Evolutionary conservation across 30 jellyfish, hydroid and myxozoan species (phyloP).

Genomic region (Hydractinia symbiolongicarpus): DNA sequence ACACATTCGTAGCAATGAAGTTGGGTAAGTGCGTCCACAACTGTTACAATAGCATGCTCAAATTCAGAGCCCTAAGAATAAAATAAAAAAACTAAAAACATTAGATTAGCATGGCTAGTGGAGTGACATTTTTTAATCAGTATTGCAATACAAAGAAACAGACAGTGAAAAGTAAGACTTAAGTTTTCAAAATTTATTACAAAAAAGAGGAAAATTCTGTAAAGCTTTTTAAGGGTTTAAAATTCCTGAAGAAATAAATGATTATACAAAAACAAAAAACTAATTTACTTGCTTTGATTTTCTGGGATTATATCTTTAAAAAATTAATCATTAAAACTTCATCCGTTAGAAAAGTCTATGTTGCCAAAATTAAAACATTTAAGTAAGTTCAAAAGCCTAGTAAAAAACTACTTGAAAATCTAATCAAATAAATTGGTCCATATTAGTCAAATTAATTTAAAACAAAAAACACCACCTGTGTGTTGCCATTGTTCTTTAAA

Average conservation of each 20-base stretch:
- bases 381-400: neutral
- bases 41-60: slow-evolving; percentile 86
- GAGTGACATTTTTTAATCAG: neutral
- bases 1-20: slow-evolving; percentile 82
- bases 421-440: neutral
- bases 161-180: neutral
- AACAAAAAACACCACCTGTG: slow-evolving; percentile 52
- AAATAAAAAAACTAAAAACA: neutral
- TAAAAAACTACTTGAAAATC: neutral
- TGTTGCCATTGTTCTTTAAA: slow-evolving; percentile 53
- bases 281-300: too few species aligned
- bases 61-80: slow-evolving; percentile 84
- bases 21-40: slow-evolving; percentile 64
- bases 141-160: neutral
- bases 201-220: neutral
- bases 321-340: too few species aligned
- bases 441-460: too few species aligned
- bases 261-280: too few species aligned
- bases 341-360: too few species aligned
- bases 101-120: too few species aligned
- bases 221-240: neutral
- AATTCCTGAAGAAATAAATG: neutral
- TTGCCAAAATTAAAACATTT: too few species aligned
- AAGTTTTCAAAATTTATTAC: neutral
- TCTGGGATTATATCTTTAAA: too few species aligned